Percentiles rank a stretch among this genome's conserved stretches.
Conservation (phyloP, 2,888 invertebrate genomes). For the Dolichopus griseipennis region DNA sequence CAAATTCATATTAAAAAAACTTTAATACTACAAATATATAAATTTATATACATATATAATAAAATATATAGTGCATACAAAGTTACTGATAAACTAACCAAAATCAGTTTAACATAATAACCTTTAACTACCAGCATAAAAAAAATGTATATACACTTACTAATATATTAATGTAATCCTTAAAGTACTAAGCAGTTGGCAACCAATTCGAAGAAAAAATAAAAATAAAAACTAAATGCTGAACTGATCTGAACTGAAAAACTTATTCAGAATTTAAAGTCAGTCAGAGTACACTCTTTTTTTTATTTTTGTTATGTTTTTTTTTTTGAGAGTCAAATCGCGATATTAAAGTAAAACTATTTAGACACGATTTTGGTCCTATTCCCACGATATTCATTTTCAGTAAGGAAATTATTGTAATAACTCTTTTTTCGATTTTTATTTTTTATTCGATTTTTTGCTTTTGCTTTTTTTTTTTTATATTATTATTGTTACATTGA, state of each 20-base stretch:
- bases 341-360: conserved; percentile 3
- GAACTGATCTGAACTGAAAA: not conserved
- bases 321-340: not conserved
- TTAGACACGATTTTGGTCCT: conserved; percentile 8
- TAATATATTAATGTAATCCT: too few relatives aligned
- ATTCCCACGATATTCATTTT: conserved; percentile 8
- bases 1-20: too few relatives aligned
- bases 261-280: not conserved
- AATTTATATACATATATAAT: not conserved
- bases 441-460: not conserved
- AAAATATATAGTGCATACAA: not conserved
- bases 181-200: too few relatives aligned
- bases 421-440: conserved; percentile 2
- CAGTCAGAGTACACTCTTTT: not conserved
- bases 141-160: not conserved
- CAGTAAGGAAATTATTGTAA: conserved; percentile 6
- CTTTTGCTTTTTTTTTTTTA: not conserved
- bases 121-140: conserved; percentile 4
- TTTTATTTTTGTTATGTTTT: not conserved
- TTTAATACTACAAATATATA: not conserved
- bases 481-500: not conserved
- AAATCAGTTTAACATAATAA: conserved; percentile 4
- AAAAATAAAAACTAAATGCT: not conserved
- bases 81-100: not conserved
- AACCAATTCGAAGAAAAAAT: not conserved